Evolutionary conservation across 2,113 vertebrate species (phyloP).

Genomic region (Panthera tigris): DNA sequence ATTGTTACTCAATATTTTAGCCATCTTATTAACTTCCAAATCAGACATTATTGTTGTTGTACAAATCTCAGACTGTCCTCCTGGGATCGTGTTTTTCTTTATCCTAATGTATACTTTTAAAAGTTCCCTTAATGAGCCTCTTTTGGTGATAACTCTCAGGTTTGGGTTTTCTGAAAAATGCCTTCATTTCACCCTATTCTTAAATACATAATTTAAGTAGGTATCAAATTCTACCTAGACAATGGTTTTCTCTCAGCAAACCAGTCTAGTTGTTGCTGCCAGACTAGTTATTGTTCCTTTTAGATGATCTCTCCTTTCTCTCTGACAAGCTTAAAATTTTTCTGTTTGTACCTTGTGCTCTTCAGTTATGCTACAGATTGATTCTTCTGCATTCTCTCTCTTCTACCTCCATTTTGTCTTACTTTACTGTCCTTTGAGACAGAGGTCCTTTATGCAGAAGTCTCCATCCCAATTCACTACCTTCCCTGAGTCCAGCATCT

Average conservation of each 20-base stretch:
- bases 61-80: slow-evolving; percentile 29
- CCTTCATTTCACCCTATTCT: slow-evolving; percentile 8
- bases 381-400: background rate
- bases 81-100: slow-evolving; percentile 41
- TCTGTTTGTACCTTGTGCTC: slow-evolving; percentile 7
- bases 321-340: slow-evolving; percentile 33
- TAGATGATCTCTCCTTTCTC: slow-evolving; percentile 5
- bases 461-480: background rate
- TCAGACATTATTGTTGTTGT: slow-evolving; percentile 30
- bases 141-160: background rate
- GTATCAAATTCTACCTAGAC: background rate
- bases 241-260: slow-evolving; percentile 36
- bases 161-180: slow-evolving; percentile 52
- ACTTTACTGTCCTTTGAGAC: background rate
- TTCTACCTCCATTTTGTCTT: background rate
- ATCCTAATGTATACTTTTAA: background rate
- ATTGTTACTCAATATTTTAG: slow-evolving; percentile 16
- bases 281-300: slow-evolving; percentile 16
- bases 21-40: slow-evolving; percentile 17
- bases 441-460: background rate
- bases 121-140: background rate
- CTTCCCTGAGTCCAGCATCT: background rate
- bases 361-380: background rate
- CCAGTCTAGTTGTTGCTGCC: background rate
- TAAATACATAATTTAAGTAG: slow-evolving; percentile 26